Evolutionary conservation across 2,797 vertebrate genomes (phyloP), one percentile per base, ranked within the genome.

Genomic region (Enoplosus armatus): DNA sequence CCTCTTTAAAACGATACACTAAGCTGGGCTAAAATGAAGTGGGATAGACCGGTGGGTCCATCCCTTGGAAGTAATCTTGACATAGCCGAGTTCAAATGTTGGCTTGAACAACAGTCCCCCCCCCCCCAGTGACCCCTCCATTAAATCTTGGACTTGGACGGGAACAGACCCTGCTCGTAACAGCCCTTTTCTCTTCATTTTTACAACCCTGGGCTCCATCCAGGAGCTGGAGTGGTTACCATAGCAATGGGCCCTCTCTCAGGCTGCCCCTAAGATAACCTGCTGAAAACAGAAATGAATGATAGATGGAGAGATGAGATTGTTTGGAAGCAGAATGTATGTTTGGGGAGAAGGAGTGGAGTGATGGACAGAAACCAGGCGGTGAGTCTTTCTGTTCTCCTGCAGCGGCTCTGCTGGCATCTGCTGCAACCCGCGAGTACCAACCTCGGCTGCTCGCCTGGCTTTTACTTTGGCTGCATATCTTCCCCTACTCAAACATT

Each of bases 191-290:
- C 79, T 83, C 74, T 89, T 88, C 78, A 80, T 18, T 92, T 94
- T 92, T 90, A 94, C 89, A 91, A 91, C 62, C 60, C 79, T 92
- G 87, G 91, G 80, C 62, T 71, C 67, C 41, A 77, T 92, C 90
- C 91, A 94, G 85, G 65, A 77, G 85, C 72, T 78, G 69, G 66
- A 86, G 63, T 75, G 72, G 87, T 92, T 78, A 43, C 88, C 83
- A 64, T 85, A 60, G 86, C 8, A 61, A 91, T 71, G 3, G 83
- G 31, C 71, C 73, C 79, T 84, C 77, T 89, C 78, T 65, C 82
- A 65, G 79, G 59, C 77, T 82, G 80, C 74, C 80, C 75, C 73
- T 7, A 22, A 89, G 89, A 93, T 89, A 91, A 91, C 88, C 85
- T 87, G 88, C 68, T 90, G 89, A 87, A 91, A 90, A 88, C 80